Conservation (phyloP, 2,113 vertebrate genomes). For the Ploceus nigricollis region DNA sequence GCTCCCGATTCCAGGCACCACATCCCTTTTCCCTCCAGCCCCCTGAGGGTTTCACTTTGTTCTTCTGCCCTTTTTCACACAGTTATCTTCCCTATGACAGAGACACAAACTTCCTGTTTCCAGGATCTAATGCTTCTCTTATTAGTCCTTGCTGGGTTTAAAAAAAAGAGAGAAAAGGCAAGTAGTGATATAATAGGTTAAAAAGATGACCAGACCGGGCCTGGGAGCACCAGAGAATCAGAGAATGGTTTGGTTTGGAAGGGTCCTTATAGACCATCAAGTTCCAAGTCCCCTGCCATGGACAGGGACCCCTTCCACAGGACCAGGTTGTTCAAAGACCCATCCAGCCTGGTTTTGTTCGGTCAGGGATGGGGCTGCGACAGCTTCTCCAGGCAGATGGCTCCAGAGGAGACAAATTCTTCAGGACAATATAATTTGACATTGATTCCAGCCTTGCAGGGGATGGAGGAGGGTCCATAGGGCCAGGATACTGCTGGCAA, state of each 20-base stretch:
- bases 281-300: neutral
- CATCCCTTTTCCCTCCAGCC: neutral
- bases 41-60: neutral
- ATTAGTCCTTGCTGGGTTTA: neutral
- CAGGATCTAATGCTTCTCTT: neutral
- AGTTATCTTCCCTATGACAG: neutral
- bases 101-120: neutral
- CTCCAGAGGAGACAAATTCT: neutral
- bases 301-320: neutral
- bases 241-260: neutral
- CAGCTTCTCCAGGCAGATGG: neutral
- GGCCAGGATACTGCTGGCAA: neutral
- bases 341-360: neutral
- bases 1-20: accelerated
- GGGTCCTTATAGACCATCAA: neutral
- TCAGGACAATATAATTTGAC: neutral
- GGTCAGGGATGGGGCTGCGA: neutral
- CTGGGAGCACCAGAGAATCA: neutral
- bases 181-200: neutral
- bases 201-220: accelerated
- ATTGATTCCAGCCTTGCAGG: neutral
- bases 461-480: neutral
- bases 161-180: neutral
- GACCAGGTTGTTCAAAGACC: neutral
- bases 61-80: neutral